Base-by-base conservation (phyloP, 2,888 invertebrate genomes). In the Creontiades dilutus region DNA sequence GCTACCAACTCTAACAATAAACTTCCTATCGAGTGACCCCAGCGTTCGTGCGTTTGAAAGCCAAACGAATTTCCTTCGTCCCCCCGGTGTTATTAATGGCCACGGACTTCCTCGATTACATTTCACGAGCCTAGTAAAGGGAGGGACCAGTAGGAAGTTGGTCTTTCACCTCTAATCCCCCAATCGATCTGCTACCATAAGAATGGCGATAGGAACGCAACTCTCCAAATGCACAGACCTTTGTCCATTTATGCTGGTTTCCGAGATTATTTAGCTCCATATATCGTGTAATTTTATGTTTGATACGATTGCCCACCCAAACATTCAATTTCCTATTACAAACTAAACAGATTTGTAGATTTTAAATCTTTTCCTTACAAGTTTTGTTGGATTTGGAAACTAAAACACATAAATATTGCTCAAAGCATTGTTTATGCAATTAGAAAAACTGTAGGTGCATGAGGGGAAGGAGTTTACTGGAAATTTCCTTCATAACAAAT, bases 41-140 rank as follows among this genome's bases (percentile, higher is more conserved):
- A 37, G n/a, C 28, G 7, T 16, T 28, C 48, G 82, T 82, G 82
- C 82, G 47, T 48, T 82, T 82, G 82, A 82, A 82, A 82, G 82
- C 48, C 48, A 48, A 82, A 82, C 48, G 52, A 82, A 82, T 82
- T 82, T 82, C 52, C 82, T 28, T 82, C 48, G 82, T 48, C 68
- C 19, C 61, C 61, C 68, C 23, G 19, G 68, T 12, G 52, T 82
- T 82, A 82, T 82, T 82, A 47, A 82, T 82, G 48, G 82, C 52
- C 23, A n/a, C 81, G n/a, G 48, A 27, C 47, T 47, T 19, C 48
- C 52, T 82, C 68, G 68, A 68, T 23, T 68, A 23, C 23, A 23
- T 68, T 68, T 68, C 23, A 23, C 68, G 68, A 68, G 23, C 68
- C 68, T 68, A 23, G 68, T 27, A 68, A 68, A 68, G 23, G 68